Base-by-base conservation (phyloP, 2,797 vertebrate species). In the Todus mexicanus region DNA sequence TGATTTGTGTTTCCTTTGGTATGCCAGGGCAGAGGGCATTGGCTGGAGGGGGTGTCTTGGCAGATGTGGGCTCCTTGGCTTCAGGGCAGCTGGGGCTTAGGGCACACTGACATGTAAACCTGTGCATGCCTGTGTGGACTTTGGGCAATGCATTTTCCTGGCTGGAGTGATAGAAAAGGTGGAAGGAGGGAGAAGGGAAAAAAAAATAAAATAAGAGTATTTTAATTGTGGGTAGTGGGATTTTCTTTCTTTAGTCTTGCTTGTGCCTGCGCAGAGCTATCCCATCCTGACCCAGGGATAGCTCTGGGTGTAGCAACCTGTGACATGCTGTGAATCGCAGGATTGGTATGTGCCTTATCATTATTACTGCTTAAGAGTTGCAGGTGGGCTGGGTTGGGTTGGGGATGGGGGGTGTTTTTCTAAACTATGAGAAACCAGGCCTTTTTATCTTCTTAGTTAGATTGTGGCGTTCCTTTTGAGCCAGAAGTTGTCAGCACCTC, bases 1-100 rank as follows among this genome's bases (percentile, higher is more conserved):
- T 61, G 40, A 15, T n/a, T 60, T 42, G 38, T 43, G 21, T 63
- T 59, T 56, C 29, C 33, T 82, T 70, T 10, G 10, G 29, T 13
- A 1, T n/a, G 54, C 65, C 17, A 38, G 54, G 47, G 72, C 37
- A 15, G 60, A 33, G 40, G 16, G 8, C 51, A 8, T 2, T 17
- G 50, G 16, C 38, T 27, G 29, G 38, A 31, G 43, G 38, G 23
- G 4, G 26, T 60, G 31, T 9, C 17, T 8, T 26, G 18, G 43
- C 14, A 31, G 17, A 15, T 16, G 20, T 0, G 0, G 33, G 16
- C 13, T 43, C 1, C 0, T 4, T 42, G 61, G 14, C 53, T 47
- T 68, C 17, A 17, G 79, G 54, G 51, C 54, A 12, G 11, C 48
- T 48, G 69, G 8, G 29, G 11, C 40, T 45, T 13, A 19, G 71